phyloP scores from a whole-genome alignment of 2,888 invertebrate genomes.

The Mactromeris polynyma region DNA sequence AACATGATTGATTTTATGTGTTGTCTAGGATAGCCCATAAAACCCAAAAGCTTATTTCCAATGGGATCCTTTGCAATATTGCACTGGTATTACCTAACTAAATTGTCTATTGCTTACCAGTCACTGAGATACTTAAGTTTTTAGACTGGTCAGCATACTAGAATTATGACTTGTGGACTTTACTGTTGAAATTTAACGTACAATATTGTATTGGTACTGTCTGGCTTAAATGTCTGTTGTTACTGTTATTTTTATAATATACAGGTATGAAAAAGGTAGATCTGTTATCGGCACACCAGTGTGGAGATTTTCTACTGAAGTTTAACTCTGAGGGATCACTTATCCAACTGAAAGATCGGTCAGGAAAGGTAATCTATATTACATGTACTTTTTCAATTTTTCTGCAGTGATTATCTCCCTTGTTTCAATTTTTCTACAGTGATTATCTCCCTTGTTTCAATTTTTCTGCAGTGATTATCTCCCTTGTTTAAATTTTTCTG shows the following conservation, averaged over 20 bases:
- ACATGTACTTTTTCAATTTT: too few relatives aligned
- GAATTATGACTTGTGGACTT: too few relatives aligned
- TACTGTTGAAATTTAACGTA: too few relatives aligned
- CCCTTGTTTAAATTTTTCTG: too few relatives aligned
- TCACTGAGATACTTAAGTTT: too few relatives aligned
- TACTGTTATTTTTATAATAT: not conserved
- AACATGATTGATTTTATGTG: too few relatives aligned
- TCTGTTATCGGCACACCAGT: slow-evolving; percentile 45
- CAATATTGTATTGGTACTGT: not conserved
- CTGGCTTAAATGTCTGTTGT: not conserved
- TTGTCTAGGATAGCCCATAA: too few relatives aligned
- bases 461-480: not conserved
- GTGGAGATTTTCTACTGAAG: slow-evolving; percentile 68
- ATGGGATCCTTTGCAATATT: too few relatives aligned
- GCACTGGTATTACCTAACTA: not conserved
- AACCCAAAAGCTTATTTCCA: too few relatives aligned
- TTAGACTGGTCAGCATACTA: too few relatives aligned
- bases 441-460: not conserved
- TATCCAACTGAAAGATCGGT: slow-evolving; percentile 63
- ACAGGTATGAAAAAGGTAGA: slow-evolving; percentile 41
- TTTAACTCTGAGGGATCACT: slow-evolving; percentile 72
- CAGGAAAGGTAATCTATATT: slow-evolving; percentile 48
- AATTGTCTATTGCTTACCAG: not conserved
- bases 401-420: not conserved
- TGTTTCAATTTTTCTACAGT: too few relatives aligned